A percentile compares a stretch with the other conserved stretches of the same genome.
phyloP scores from a whole-genome alignment of 2,888 invertebrate genomes.

The Pteria penguin region DNA sequence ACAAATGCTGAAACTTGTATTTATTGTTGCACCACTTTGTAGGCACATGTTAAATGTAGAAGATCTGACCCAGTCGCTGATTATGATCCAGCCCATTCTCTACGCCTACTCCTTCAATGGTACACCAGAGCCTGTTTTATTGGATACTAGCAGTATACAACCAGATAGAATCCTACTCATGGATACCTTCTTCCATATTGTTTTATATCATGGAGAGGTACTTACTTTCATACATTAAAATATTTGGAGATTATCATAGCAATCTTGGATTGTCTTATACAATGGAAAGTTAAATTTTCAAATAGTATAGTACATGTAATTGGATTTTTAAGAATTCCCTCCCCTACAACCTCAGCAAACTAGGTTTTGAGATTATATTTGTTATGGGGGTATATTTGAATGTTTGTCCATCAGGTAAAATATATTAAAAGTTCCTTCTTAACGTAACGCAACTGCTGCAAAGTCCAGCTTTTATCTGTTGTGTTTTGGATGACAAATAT shows the following conservation, averaged over 20 bases:
- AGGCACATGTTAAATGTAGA: conserved; percentile 98
- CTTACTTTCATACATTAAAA: no score
- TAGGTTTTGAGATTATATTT: no score
- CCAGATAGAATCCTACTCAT: conserved; percentile 97
- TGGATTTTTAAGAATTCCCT: no score
- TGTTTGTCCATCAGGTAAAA: no score
- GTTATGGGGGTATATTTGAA: no score
- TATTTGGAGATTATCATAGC: not conserved
- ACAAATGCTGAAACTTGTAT: no score
- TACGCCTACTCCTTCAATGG: conserved; percentile 99
- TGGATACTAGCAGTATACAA: conserved; percentile 98
- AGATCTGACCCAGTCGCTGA: conserved; percentile 96
- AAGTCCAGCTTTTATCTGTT: no score
- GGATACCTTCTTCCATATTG: conserved; percentile 99
- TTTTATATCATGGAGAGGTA: conserved; percentile 99
- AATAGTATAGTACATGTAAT: no score
- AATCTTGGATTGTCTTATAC: not conserved
- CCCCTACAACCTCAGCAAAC: no score
- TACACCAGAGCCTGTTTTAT: conserved; percentile 95
- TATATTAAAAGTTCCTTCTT: no score
- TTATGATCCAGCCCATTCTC: conserved; percentile 99
- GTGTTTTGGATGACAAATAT: no score
- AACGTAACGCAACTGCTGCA: no score
- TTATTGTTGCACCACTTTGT: conserved; percentile 39
- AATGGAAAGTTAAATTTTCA: not conserved